Percentiles rank a stretch among this genome's conserved stretches.
Evolutionary conservation across 2,888 invertebrate species (phyloP).

Genomic region (Exephanes ischioxanthus): DNA sequence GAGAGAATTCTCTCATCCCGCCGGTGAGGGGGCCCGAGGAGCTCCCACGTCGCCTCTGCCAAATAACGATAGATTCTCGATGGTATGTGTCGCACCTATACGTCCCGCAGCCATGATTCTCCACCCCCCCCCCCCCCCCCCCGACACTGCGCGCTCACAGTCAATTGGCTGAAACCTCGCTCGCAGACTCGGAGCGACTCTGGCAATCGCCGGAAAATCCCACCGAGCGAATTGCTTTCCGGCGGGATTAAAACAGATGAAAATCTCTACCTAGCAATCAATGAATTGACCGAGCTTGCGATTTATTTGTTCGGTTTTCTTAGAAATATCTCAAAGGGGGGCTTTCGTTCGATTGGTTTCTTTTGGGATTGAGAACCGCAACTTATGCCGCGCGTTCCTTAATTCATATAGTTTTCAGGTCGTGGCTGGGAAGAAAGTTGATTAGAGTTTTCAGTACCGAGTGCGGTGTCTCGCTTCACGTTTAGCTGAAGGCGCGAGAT

Average conservation of each 20-base stretch:
- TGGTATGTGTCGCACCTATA: conserved; percentile 14
- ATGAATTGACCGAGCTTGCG: neutral
- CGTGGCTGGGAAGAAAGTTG: too few relatives aligned
- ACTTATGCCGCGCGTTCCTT: too few relatives aligned
- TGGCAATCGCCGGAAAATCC: conserved; percentile 32
- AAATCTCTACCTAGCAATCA: neutral
- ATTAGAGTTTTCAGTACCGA: too few relatives aligned
- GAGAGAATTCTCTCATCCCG: neutral
- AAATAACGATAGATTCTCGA: conserved; percentile 61
- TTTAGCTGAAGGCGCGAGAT: too few relatives aligned
- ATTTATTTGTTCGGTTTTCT: too few relatives aligned
- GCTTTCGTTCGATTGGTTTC: too few relatives aligned
- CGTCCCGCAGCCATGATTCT: conserved; percentile 51
- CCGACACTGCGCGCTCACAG: conserved; percentile 20
- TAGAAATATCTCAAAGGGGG: too few relatives aligned
- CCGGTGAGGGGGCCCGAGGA: neutral
- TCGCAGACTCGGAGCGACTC: neutral
- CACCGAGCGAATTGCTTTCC: neutral
- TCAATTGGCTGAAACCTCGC: conserved; percentile 61
- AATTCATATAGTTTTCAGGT: too few relatives aligned
- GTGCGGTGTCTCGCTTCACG: too few relatives aligned
- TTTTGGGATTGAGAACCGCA: too few relatives aligned
- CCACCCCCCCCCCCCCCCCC: neutral
- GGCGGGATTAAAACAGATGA: conserved; percentile 3
- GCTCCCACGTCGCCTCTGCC: conserved; percentile 25